Base-by-base conservation (phyloP, 2,888 invertebrate species). In the Pyrrhia umbra region DNA sequence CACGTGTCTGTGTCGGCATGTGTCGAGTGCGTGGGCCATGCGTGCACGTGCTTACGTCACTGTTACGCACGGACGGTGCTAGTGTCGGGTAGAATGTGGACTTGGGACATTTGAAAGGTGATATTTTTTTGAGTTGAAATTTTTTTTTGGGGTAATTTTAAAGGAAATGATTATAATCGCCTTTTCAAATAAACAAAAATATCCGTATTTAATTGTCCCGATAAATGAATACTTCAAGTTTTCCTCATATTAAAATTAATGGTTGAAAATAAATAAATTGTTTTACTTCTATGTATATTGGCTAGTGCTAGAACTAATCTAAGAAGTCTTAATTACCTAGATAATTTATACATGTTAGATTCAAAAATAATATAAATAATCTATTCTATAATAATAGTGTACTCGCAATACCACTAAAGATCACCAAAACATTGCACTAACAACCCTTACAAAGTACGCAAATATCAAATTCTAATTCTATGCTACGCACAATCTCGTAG, bases 21-120 rank as follows among this genome's bases (percentile, higher is more conserved):
- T 62, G 62, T 34, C 73, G 25, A 4, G 49, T 52, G 70, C 55
- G 68, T 50, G 34, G 52, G 10, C 15, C 25, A 42, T 50, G 18
- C 39, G 50, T 61, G 37, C 49, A 15, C 56, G 56, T 63, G 55
- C 54, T 68, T 64, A 66, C 79, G 79, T 79, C 79, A 79, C 57
- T 30, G 46, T 59, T 70, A 66, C 70, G 62, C 59, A 67, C 47
- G 43, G 8, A 39, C 1, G 20, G n/a, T 21, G 8, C 37, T 9
- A 10, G 3, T 16, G 16, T 0, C 39, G 6, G 0, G 6, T 15
- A 57, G 9, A 56, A 21, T 69, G 10, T 1, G 68, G 52, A 81
- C 46, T 65, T 79, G 51, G 51, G 61, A 65, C 49, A 56, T 37
- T 51, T 43, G 5, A n/a, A n/a, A 18, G 40, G 8, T 18, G 2